Base-by-base conservation (phyloP, 2,888 invertebrate species). In the Willowsia nigromaculata region DNA sequence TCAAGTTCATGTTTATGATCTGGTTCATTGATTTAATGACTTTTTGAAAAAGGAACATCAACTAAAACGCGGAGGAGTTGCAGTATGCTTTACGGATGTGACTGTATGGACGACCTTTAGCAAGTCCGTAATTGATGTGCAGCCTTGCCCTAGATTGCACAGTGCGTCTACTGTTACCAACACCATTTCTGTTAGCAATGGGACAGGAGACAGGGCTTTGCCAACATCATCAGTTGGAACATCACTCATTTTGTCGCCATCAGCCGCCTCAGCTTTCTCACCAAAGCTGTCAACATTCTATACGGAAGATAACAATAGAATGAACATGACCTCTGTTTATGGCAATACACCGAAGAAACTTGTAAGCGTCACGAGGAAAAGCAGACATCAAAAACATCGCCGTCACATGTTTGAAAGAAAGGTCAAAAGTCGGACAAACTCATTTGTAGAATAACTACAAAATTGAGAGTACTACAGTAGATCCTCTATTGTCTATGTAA, bases 31-130 rank as follows among this genome's bases (percentile, higher is more conserved):
- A 80, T 30, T 59, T 56, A 62, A 40, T 84, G 11, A 13, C 30
- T 74, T 80, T 80, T 25, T 47, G 25, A 59, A 25, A 40, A 13
- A 88, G 91, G 91, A 91, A 83, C 89, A 89, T 80, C 91, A 91
- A 80, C 88, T 68, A 30, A 43, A 85, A 37, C 89, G 91, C n/a
- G 91, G 91, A 30, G 91, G 91, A 81, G 87, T 87, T 33, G 43
- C 91, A 18, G 18, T 90, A 11, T 91, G 91, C 59, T 90, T 90
- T 25, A 50, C 33, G 22, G 87, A 91, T 68, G 33, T 80, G 50
- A 59, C 62, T 11, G 62, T 90, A 68, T 91, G 91, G 91, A 25
- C 82, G 76, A 83, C 91, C 53, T 91, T 91, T 85, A 81, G 74
- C 33, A 90, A 62, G 11, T 85, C 91, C 27, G 47, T 91, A 47